Percentiles rank a stretch among this genome's conserved stretches.
phyloP scores from a whole-genome alignment of 2,797 vertebrate species.

The Psittacula echo region DNA sequence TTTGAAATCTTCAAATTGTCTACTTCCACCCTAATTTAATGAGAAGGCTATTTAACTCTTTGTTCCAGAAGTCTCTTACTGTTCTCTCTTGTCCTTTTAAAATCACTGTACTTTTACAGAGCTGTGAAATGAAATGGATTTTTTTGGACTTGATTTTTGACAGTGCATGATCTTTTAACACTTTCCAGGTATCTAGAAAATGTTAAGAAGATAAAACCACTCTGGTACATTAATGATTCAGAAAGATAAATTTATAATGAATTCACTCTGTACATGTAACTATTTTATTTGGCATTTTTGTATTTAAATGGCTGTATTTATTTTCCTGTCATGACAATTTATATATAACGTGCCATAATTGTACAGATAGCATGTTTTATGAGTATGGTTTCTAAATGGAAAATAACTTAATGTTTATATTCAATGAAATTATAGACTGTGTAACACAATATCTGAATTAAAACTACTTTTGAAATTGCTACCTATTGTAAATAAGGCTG shows the following conservation, averaged over 20 bases:
- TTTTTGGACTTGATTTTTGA: conserved; percentile 75
- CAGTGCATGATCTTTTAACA: conserved; percentile 68
- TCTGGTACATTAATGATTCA: conserved; percentile 75
- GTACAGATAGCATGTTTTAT: conserved; percentile 78
- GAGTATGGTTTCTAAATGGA: conserved; percentile 78
- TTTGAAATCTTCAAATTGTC: not conserved
- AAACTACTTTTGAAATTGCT: conserved; percentile 61
- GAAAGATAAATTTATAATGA: conserved; percentile 77
- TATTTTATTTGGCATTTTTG: conserved; percentile 85
- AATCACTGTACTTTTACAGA: conserved; percentile 73
- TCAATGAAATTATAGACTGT: conserved; percentile 80
- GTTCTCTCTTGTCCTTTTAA: conserved; percentile 44
- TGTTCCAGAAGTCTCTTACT: conserved; percentile 36
- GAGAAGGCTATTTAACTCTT: conserved; percentile 18
- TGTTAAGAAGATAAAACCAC: conserved; percentile 72
- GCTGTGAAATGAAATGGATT: conserved; percentile 79
- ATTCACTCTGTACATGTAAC: conserved; percentile 76
- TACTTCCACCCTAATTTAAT: conserved; percentile 17
- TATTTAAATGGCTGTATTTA: conserved; percentile 93
- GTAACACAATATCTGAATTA: conserved; percentile 40
- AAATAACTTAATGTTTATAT: conserved; percentile 85
- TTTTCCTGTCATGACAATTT: conserved; percentile 84
- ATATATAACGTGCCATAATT: conserved; percentile 76
- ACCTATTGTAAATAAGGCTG: not conserved
- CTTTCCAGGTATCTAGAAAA: conserved; percentile 65